These are phyloP conservation scores for Homalodisca vitripennis DNA, from an alignment of 1,140 invertebrate genomes.

Conservation along the genomic window DNA sequence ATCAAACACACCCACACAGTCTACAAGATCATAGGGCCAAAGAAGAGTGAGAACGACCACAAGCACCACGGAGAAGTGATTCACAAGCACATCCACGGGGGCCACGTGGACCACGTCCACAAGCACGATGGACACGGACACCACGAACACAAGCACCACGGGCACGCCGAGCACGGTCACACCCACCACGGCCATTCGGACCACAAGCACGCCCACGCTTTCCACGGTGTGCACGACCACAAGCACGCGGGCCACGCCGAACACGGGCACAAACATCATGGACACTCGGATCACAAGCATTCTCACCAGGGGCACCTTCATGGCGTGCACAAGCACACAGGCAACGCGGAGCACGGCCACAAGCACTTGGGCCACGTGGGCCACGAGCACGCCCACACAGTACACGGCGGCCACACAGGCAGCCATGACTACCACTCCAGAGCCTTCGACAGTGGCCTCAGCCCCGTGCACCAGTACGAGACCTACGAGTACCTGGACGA, in stretches of 20 bases:
- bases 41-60: constrained; percentile 39
- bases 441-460: background rate
- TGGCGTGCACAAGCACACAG: constrained; percentile 29
- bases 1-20: constrained; percentile 64
- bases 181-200: constrained; percentile 30
- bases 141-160: constrained; percentile 35
- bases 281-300: constrained; percentile 30
- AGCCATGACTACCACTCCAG: background rate
- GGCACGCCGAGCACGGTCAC: constrained; percentile 34
- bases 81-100: constrained; percentile 34
- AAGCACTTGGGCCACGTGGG: constrained; percentile 31
- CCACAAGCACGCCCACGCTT: constrained; percentile 31
- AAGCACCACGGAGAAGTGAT: constrained; percentile 34
- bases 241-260: constrained; percentile 31
- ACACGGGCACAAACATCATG: constrained; percentile 37
- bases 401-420: background rate
- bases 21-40: constrained; percentile 54
- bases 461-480: background rate
- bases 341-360: constrained; percentile 30
- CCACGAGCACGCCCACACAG: constrained; percentile 34
- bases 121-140: constrained; percentile 33
- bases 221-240: constrained; percentile 34
- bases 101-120: constrained; percentile 34
- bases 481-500: constrained; percentile 17
- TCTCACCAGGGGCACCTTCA: constrained; percentile 29